A percentile compares a stretch with the other conserved stretches of the same genome.
phyloP scores from a whole-genome alignment of 2,113 vertebrate species.

The Zosterops pallidus region DNA sequence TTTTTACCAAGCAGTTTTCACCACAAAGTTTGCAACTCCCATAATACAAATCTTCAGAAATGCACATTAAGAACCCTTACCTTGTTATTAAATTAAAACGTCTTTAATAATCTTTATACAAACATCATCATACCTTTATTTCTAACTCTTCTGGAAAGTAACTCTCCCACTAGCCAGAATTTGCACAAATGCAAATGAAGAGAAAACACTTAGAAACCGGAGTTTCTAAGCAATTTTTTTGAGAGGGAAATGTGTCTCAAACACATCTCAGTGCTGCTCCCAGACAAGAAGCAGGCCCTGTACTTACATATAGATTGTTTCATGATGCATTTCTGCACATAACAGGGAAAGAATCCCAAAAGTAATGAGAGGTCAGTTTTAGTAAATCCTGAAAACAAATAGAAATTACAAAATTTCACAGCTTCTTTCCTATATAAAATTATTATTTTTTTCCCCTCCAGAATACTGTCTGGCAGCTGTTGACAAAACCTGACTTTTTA shows the following conservation, averaged over 20 bases:
- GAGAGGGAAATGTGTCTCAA: background rate
- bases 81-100: background rate
- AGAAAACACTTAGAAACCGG: background rate
- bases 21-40: background rate
- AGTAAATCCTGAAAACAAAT: background rate
- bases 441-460: background rate
- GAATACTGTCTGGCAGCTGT: background rate
- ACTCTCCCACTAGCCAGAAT: background rate
- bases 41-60: background rate
- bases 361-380: background rate
- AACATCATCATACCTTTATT: background rate
- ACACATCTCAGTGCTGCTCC: background rate
- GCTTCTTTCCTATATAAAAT: background rate
- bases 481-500: background rate
- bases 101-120: background rate
- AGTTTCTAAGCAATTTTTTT: background rate
- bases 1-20: background rate
- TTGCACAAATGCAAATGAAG: background rate
- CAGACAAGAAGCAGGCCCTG: background rate
- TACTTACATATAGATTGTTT: background rate
- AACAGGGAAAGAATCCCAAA: background rate
- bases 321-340: accelerated
- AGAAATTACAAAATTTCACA: background rate
- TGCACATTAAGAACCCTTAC: background rate
- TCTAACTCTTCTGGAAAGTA: background rate